Evolutionary conservation across 1,140 invertebrate species (phyloP).

Genomic region (Yoshiicerus persimilis): DNA sequence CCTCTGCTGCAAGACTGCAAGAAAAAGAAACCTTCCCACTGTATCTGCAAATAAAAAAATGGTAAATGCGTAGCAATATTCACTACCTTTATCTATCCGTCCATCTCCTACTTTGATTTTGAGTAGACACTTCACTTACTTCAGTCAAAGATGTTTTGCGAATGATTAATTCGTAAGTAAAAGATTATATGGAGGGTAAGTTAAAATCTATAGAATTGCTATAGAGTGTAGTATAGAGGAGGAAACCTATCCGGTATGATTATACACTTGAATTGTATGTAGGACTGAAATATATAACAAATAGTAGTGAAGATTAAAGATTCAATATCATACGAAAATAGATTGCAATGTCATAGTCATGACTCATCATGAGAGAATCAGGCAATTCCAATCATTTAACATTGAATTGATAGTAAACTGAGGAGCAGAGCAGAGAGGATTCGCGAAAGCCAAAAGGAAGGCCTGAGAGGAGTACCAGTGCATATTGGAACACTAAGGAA

Average conservation of each 20-base stretch:
- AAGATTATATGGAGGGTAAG: too few relatives aligned
- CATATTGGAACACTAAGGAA: not conserved
- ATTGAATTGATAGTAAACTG: not conserved
- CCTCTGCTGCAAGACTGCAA: not conserved
- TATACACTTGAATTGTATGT: too few relatives aligned
- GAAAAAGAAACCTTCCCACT: not conserved
- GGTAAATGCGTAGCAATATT: not conserved
- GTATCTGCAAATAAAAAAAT: not conserved
- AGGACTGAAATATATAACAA: too few relatives aligned
- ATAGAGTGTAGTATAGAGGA: too few relatives aligned
- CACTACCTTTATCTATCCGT: not conserved
- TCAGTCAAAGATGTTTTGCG: not conserved
- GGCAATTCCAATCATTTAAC: slow-evolving; percentile 16
- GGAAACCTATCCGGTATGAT: too few relatives aligned
- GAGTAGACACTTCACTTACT: not conserved
- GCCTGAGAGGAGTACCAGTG: not conserved
- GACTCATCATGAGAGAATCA: slow-evolving; percentile 5
- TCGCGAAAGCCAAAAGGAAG: not conserved
- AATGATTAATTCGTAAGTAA: not conserved
- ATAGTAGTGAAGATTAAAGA: too few relatives aligned
- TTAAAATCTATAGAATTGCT: too few relatives aligned
- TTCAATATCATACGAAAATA: not conserved
- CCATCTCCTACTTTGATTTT: not conserved
- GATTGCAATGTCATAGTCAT: not conserved
- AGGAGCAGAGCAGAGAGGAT: not conserved